phyloP scores from a whole-genome alignment of 1,140 invertebrate genomes.

The Pseudomyrmex sp. region DNA sequence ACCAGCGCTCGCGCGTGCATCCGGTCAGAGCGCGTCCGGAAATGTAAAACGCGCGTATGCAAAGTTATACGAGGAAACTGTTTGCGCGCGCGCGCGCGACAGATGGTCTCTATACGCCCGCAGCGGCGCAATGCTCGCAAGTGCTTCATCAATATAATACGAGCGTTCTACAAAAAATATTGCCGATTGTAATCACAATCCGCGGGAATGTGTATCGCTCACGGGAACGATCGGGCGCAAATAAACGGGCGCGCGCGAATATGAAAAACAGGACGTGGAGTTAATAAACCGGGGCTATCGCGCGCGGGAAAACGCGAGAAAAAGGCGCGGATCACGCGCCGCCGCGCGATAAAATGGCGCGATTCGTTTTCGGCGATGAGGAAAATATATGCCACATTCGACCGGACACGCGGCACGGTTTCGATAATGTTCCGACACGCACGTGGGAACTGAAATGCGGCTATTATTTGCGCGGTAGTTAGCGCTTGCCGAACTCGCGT shows the following conservation, averaged over 20 bases:
- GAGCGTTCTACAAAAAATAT: constrained; percentile 27
- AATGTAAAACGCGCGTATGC: constrained; percentile 15
- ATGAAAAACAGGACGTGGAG: constrained; percentile 19
- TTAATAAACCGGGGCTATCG: constrained; percentile 31
- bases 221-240: neutral
- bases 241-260: constrained; percentile 25
- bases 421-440: neutral
- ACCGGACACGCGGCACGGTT: neutral
- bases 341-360: constrained; percentile 21
- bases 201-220: constrained; percentile 4
- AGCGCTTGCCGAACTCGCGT: constrained; percentile 23
- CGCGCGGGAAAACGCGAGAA: constrained; percentile 7
- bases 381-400: neutral
- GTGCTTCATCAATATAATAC: constrained; percentile 48
- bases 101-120: constrained; percentile 5
- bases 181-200: constrained; percentile 38
- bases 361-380: constrained; percentile 1
- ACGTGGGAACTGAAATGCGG: constrained; percentile 5
- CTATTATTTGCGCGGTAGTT: constrained; percentile 31
- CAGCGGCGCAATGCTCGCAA: constrained; percentile 29
- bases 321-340: constrained; percentile 8
- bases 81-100: constrained; percentile 24
- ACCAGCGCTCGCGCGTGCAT: constrained; percentile 22
- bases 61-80: constrained; percentile 14
- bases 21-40: constrained; percentile 13